Base-by-base conservation (phyloP, 1,140 invertebrate species). In the Aphaenogaster floridana region DNA sequence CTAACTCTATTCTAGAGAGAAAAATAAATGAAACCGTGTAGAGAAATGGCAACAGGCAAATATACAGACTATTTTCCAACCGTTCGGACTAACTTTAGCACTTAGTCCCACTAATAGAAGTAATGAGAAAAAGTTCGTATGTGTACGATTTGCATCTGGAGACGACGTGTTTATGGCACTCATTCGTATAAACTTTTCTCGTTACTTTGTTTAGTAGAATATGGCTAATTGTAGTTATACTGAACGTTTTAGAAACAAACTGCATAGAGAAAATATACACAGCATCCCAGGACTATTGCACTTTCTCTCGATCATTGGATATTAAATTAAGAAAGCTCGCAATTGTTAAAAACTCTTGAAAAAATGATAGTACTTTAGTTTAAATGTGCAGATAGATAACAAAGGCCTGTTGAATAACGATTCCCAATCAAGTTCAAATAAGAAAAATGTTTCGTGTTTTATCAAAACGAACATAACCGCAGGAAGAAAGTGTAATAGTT, bases 1-100 rank as follows among this genome's bases (percentile, higher is more conserved):
- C 90, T 92, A 91, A 89, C 17, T 80, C 92, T 93, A 92, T 89
- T 69, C 88, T 93, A 88, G 68, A 89, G 68, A 83, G 77, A 89
- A 85, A 28, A 88, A 86, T 50, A 54, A 86, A 81, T 57, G 50
- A 59, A 84, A 61, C 8, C 54, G 57, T 61, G 66, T 89, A 81
- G 87, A 81, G 87, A 83, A 84, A 84, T 77, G 61, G 87, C 39
- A 86, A 88, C 86, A 92, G 88, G 88, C 90, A 91, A 91, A 81
- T 66, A 63, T 87, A 74, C 68, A 81, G 64, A 45, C 8, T 45
- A 54, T 54, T 45, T 81, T 76, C 8, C 21, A 61, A 61, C 6
- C 7, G 57, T 84, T 76, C 80, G n/a, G 54, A 4, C 39, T 81
- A 76, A 63, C 42, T 84, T 71, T 84, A 72, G 17, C 42, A 74